Conservation (phyloP, 2,113 vertebrate species). For the Corythornis cristatus region DNA sequence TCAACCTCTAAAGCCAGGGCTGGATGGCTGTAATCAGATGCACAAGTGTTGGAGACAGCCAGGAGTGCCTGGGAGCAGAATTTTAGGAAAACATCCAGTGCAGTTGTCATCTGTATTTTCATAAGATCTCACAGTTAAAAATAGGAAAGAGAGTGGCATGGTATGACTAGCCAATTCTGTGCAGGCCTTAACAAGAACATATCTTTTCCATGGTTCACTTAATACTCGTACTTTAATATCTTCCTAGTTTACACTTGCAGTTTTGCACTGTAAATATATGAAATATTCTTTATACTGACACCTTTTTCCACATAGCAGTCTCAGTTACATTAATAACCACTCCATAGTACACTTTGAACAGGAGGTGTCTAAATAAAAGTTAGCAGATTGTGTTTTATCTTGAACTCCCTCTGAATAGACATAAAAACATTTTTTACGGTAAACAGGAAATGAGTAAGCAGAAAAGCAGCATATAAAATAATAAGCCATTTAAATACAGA, state of each 20-base stretch:
- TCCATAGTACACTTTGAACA: neutral
- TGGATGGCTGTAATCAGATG: neutral
- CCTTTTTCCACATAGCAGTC: neutral
- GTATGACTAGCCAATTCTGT: neutral
- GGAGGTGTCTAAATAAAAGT: neutral
- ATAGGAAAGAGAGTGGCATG: neutral
- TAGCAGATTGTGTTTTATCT: neutral
- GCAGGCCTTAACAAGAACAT: slow-evolving; percentile 38
- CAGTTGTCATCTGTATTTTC: neutral
- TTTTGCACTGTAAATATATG: neutral
- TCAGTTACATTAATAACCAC: neutral
- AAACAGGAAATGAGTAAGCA: slow-evolving; percentile 49
- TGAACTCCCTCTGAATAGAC: slow-evolving; percentile 8
- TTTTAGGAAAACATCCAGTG: neutral
- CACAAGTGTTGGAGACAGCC: neutral
- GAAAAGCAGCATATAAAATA: neutral
- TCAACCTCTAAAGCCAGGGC: neutral
- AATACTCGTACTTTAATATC: neutral
- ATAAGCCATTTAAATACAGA: neutral
- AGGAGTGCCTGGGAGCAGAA: neutral
- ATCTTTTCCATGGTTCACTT: neutral
- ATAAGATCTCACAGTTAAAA: neutral
- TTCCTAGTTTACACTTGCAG: neutral
- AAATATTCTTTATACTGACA: neutral
- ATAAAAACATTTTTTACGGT: neutral